A percentile compares a stretch with the other conserved stretches of the same genome.
Conservation (phyloP, 2,113 vertebrate species). For the Channa argus region DNA sequence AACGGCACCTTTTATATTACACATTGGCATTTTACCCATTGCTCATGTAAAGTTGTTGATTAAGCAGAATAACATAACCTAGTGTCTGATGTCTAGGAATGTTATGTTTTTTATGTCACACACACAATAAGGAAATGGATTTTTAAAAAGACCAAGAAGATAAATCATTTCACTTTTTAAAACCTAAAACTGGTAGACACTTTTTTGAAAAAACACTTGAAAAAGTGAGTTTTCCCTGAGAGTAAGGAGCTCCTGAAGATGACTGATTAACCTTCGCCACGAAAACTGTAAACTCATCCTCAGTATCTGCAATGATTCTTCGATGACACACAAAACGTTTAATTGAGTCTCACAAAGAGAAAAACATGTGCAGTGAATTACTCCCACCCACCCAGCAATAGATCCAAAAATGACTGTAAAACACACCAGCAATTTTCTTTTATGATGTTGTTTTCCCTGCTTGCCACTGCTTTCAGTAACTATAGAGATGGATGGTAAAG, state of each 20-base stretch:
- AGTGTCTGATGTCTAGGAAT: no score
- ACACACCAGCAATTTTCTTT: constrained; percentile 70
- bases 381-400: constrained; percentile 70
- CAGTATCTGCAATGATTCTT: constrained; percentile 43
- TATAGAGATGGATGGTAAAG: constrained; percentile 57
- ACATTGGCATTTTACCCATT: no score
- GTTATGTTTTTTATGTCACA: no score
- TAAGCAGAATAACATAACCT: no score
- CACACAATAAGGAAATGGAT: no score
- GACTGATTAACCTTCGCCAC: constrained; percentile 61
- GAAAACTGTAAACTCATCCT: constrained; percentile 62
- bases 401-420: constrained; percentile 76
- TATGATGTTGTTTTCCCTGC: constrained; percentile 73
- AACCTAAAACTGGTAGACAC: constrained; percentile 34
- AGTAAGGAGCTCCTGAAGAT: constrained; percentile 11
- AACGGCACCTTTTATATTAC: no score
- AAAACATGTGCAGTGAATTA: constrained; percentile 77
- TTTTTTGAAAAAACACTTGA: constrained; percentile 12
- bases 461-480: constrained; percentile 62
- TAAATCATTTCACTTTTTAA: constrained; percentile 1
- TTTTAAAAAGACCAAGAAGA: constrained; percentile 10
- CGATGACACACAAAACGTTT: constrained; percentile 65
- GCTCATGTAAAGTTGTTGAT: no score
- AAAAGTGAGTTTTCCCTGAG: constrained; percentile 4
- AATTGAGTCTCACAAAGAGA: constrained; percentile 64